Conservation (phyloP, 2,113 vertebrate genomes). For the Gulo gulo region DNA sequence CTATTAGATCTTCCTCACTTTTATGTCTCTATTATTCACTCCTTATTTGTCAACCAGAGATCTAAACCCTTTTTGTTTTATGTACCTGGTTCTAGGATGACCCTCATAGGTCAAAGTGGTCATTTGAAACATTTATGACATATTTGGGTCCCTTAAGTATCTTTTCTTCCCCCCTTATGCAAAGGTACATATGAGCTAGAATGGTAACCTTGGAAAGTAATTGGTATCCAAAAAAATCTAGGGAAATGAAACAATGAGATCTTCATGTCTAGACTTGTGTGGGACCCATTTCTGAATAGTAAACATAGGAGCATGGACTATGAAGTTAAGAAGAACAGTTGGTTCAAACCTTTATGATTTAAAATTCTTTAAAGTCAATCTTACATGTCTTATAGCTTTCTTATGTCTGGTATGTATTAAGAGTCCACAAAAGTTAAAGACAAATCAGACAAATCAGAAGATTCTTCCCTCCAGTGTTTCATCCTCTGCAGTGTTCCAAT, state of each 20-base stretch:
- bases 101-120: neutral
- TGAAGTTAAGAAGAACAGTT: neutral
- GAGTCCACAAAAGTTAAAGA: neutral
- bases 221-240: neutral
- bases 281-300: neutral
- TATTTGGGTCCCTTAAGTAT: neutral
- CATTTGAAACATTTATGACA: neutral
- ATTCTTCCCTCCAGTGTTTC: neutral
- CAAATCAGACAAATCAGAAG: neutral
- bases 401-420: neutral
- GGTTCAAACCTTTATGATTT: neutral
- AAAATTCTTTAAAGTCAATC: conserved; percentile 27
- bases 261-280: neutral
- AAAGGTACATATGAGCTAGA: neutral
- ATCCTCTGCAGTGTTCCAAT: neutral
- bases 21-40: conserved; percentile 54
- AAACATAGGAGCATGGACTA: neutral
- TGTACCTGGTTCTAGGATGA: neutral
- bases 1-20: conserved; percentile 21
- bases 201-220: neutral
- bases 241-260: neutral
- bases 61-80: neutral
- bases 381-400: neutral
- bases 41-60: neutral
- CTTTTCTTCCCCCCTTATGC: neutral